Percentiles rank a stretch among this genome's conserved stretches.
phyloP scores from a whole-genome alignment of 2,797 vertebrate species.

The Thripadectes ignobilis region DNA sequence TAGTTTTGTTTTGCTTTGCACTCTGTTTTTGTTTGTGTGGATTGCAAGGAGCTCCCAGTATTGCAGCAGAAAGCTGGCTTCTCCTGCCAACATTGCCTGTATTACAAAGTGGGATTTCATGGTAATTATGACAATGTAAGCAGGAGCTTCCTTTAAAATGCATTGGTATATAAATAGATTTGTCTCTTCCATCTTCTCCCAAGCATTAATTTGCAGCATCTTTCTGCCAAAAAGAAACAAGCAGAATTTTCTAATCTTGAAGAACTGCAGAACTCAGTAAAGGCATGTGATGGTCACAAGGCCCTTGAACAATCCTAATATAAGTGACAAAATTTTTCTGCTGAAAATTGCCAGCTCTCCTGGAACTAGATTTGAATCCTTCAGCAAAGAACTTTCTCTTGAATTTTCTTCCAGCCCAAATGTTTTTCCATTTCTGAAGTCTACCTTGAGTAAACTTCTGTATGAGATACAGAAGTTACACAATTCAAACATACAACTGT shows the following conservation, averaged over 20 bases:
- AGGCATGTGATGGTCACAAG: neutral
- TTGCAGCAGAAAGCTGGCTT: neutral
- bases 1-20: neutral
- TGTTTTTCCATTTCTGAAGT: neutral
- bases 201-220: neutral
- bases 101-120: neutral
- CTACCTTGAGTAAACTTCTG: neutral
- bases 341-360: neutral
- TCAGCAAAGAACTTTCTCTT: neutral
- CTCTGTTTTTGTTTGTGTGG: neutral
- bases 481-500: neutral
- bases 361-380: neutral
- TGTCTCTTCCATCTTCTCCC: neutral
- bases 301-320: neutral
- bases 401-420: neutral
- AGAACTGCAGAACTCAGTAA: neutral
- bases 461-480: neutral
- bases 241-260: neutral
- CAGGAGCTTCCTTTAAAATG: neutral
- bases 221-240: neutral
- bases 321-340: neutral
- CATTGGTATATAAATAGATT: neutral
- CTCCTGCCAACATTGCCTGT: neutral
- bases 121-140: neutral
- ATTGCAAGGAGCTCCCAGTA: neutral